Percentiles rank a stretch among this genome's conserved stretches.
Conservation (phyloP, 1,140 invertebrate species). For the Rhagoletis zephyria region DNA sequence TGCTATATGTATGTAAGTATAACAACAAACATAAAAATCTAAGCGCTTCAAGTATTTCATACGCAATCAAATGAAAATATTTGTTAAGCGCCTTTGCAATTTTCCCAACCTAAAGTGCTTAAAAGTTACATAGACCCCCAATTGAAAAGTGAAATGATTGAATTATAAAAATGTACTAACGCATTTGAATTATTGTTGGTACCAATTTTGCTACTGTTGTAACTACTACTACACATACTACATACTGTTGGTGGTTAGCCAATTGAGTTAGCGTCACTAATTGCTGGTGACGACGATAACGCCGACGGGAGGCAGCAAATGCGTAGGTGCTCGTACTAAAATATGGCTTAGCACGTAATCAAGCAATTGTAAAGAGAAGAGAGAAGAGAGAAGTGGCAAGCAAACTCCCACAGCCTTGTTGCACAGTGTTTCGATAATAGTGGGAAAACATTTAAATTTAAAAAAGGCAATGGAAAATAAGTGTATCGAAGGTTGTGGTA, state of each 20-base stretch:
- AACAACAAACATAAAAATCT: not conserved
- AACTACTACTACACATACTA: not conserved
- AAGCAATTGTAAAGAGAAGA: slow-evolving; percentile 8
- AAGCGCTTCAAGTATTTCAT: slow-evolving; percentile 10
- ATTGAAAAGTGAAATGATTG: slow-evolving; percentile 44
- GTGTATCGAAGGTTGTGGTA: too few species aligned
- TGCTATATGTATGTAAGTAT: not conserved
- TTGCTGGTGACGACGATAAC: slow-evolving; percentile 57
- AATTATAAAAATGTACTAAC: slow-evolving; percentile 34
- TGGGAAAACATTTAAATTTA: too few species aligned
- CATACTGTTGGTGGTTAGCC: slow-evolving; percentile 26
- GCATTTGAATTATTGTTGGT: not conserved
- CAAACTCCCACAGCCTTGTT: not conserved
- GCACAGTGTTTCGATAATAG: not conserved
- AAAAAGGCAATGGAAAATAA: too few species aligned
- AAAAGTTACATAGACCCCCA: not conserved
- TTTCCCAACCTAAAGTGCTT: slow-evolving; percentile 20
- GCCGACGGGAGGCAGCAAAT: slow-evolving; percentile 14
- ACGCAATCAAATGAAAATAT: slow-evolving; percentile 24
- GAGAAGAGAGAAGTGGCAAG: not conserved
- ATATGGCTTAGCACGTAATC: slow-evolving; percentile 4
- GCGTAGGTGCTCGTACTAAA: slow-evolving; percentile 20
- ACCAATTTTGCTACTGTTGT: slow-evolving; percentile 18
- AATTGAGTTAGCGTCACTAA: slow-evolving; percentile 67
- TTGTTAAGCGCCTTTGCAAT: not conserved